These are phyloP conservation scores for Menidia beryllina DNA, from an alignment of 2,113 vertebrate species.

Conservation along the genomic window DNA sequence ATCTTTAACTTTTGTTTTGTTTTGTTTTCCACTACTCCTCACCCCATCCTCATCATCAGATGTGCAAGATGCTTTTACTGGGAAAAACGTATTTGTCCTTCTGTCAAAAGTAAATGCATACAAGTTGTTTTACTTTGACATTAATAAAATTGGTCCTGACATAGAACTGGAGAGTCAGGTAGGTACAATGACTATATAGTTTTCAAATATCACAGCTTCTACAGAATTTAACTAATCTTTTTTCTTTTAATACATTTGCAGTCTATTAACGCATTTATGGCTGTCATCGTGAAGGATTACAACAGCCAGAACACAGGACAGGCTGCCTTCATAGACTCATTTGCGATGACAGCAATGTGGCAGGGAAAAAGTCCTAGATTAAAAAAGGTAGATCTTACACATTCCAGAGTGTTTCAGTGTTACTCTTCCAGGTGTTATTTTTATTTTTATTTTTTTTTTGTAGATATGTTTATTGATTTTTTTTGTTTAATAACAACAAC, in stretches of 20 bases:
- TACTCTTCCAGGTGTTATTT: too few species aligned
- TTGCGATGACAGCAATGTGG: too few species aligned
- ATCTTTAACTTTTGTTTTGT: background rate
- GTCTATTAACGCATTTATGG: background rate
- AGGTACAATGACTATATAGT: constrained; percentile 1
- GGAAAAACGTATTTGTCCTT: background rate
- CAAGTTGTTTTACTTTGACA: background rate
- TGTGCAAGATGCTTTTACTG: background rate
- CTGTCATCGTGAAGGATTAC: background rate
- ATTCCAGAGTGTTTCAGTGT: too few species aligned
- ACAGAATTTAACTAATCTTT: background rate
- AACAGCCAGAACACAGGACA: too few species aligned
- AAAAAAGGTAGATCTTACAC: too few species aligned
- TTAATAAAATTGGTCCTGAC: background rate
- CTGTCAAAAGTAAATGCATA: background rate
- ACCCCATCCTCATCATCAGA: background rate
- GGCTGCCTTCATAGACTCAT: too few species aligned
- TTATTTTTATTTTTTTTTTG: too few species aligned
- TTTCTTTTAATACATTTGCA: background rate
- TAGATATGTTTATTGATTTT: too few species aligned
- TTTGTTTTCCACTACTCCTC: background rate
- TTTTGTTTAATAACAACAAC: too few species aligned
- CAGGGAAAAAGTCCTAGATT: too few species aligned
- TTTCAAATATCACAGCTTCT: background rate
- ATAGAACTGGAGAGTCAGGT: constrained; percentile 11